Conservation (phyloP, 1,140 invertebrate genomes). For the Maniola jurtina region DNA sequence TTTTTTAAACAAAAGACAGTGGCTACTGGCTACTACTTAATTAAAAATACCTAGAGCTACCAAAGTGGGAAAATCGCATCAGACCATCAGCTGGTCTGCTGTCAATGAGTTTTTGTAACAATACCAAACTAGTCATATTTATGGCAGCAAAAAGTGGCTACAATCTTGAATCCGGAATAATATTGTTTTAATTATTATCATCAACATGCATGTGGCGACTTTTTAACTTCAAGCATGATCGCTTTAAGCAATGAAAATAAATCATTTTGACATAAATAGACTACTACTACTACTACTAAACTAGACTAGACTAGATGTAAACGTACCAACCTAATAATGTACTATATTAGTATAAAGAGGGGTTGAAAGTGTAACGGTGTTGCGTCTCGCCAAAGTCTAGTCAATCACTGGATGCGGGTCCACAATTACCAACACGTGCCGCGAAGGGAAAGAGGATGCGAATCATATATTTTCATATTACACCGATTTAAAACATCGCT, state of each 20-base stretch:
- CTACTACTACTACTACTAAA: no score
- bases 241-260: not conserved
- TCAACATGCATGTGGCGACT: no score
- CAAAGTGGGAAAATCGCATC: constrained; percentile 33
- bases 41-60: no score
- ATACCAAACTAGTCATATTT: constrained; percentile 29
- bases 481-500: constrained; percentile 43
- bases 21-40: no score
- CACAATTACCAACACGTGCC: constrained; percentile 72
- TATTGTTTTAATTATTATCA: constrained; percentile 2
- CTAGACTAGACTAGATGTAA: no score
- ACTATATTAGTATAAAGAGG: not conserved
- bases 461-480: constrained; percentile 69
- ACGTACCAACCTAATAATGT: no score
- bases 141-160: constrained; percentile 17
- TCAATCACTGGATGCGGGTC: constrained; percentile 71
- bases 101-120: constrained; percentile 33
- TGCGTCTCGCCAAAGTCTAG: constrained; percentile 50
- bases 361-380: constrained; percentile 37
- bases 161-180: constrained; percentile 13
- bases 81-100: constrained; percentile 51
- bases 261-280: no score
- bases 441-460: constrained; percentile 50
- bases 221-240: not conserved
- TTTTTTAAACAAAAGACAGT: no score